These are phyloP conservation scores for Thymelicus acteon DNA, from an alignment of 2,888 invertebrate genomes.

Conservation along the genomic window DNA sequence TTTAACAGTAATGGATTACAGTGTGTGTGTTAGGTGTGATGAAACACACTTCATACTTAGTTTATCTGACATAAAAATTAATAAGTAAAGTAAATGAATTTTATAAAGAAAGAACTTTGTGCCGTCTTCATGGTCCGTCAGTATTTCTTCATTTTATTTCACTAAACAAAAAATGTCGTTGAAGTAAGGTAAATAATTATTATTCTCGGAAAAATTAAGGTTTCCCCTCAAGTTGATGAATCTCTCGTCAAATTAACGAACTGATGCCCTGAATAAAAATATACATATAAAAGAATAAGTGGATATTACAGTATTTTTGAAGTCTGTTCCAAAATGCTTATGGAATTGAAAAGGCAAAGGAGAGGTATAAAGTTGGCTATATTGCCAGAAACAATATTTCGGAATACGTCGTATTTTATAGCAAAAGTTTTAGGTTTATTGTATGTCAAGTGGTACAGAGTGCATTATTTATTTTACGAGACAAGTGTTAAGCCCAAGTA, in stretches of 20 bases:
- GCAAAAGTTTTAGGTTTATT: not conserved
- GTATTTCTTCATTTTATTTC: no score
- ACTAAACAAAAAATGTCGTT: no score
- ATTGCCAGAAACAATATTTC: not conserved
- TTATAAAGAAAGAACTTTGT: no score
- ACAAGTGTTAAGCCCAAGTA: no score
- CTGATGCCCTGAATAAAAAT: constrained; percentile 13
- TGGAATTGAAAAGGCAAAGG: not conserved
- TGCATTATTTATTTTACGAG: not conserved
- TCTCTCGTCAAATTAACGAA: constrained; percentile 26
- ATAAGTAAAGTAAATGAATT: no score
- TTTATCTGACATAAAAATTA: no score
- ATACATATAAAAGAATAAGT: not conserved
- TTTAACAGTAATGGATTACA: no score
- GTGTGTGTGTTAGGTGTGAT: no score
- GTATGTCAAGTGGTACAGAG: not conserved
- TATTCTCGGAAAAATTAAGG: constrained; percentile 16
- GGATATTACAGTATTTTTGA: not conserved
- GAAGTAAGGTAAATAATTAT: constrained; percentile 3
- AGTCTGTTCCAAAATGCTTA: not conserved
- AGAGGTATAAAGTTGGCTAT: not conserved
- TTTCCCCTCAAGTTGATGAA: constrained; percentile 27
- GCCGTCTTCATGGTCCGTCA: no score
- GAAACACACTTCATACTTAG: no score
- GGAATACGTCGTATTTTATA: not conserved